A percentile compares a stretch with the other conserved stretches of the same genome.
Conservation (phyloP, 2,888 invertebrate species). For the Scaptomyza polygonia region DNA sequence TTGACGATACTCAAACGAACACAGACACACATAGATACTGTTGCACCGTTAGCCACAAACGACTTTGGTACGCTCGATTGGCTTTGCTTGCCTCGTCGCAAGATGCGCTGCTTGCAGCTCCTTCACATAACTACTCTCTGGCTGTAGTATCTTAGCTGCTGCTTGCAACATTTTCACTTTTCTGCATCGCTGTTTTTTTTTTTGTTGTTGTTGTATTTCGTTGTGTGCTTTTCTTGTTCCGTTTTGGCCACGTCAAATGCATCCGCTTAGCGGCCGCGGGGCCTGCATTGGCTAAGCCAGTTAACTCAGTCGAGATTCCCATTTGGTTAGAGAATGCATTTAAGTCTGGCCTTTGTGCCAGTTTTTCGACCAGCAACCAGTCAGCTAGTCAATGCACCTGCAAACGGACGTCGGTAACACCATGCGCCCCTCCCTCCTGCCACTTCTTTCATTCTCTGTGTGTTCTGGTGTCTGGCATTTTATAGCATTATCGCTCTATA, state of each 20-base stretch:
- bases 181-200: conserved; percentile 47
- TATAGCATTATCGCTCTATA: conserved; percentile 15
- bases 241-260: conserved; percentile 61
- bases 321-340: conserved; percentile 35
- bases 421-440: neutral
- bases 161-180: conserved; percentile 63
- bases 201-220: neutral
- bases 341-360: conserved; percentile 42
- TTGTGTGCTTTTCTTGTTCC: conserved; percentile 41
- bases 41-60: conserved; percentile 51
- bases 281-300: conserved; percentile 61
- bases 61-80: conserved; percentile 57
- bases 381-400: conserved; percentile 65
- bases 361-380: conserved; percentile 29
- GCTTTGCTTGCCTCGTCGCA: conserved; percentile 23
- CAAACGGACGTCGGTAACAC: conserved; percentile 41
- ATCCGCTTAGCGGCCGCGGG: conserved; percentile 61
- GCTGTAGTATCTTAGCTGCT: conserved; percentile 5
- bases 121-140: conserved; percentile 9
- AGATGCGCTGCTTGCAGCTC: conserved; percentile 10
- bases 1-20: conserved; percentile 23
- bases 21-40: conserved; percentile 1
- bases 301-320: conserved; percentile 57
- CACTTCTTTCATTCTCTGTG: neutral
- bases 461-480: conserved; percentile 23